Base-by-base conservation (phyloP, 1,140 invertebrate species). In the Leucophenga varia region DNA sequence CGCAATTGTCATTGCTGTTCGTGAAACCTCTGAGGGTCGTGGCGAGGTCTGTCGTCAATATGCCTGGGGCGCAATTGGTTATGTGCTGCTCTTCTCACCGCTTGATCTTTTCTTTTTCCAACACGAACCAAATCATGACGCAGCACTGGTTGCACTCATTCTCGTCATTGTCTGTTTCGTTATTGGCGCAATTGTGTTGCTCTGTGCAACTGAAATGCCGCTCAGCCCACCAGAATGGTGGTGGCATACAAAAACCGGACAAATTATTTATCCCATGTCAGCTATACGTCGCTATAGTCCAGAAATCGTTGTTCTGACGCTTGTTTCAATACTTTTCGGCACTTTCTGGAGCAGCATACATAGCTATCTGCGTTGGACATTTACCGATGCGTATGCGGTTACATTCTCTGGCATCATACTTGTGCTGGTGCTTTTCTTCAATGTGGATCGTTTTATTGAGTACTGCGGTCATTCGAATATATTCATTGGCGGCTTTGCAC, bases 401-500 rank as follows among this genome's bases (percentile, higher is more conserved):
- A 44, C 51, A 36, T 67, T 53, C n/a, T 32, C 52, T 18, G 71
- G 64, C 74, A 82, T 28, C 82, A 81, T 57, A 80, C 85, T 34
- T 48, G 88, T 52, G 80, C 84, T 18, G 85, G 89, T 35, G 70
- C 88, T 47, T 74, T 88, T 35, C 84, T 90, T 70, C 77, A 86
- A 86, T 73, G 87, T 89, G 1, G 89, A 92, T 57, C 83, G 82
- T 55, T 80, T 93, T 19, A 87, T 94, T 2, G 86, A 91, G 72
- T 91, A 88, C 72, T 85, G 89, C 40, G 90, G 90, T 3, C 87
- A 91, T 72, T 88, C 87, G 49, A 91, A 93, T 72, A 79, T 93
- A 41, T 82, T 92, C 49, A 91, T 91, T 54, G 79, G 83, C 31
- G 88, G 88, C 16, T 87, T 91, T 57, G 84, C 86, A 3, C 82